Base-by-base conservation (phyloP, 1,140 invertebrate species). In the Diorhabda sublineata region DNA sequence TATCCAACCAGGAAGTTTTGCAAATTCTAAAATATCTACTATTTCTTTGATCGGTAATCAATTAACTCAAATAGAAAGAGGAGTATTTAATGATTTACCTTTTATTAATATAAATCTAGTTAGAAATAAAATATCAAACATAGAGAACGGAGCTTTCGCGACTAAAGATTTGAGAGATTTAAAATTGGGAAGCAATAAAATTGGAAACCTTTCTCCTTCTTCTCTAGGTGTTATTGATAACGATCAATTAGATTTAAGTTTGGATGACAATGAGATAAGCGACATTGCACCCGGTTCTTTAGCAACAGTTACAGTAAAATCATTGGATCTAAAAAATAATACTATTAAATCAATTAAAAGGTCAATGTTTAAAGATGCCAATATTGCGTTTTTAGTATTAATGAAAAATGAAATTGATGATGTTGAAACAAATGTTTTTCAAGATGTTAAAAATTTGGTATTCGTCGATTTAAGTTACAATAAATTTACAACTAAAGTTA, bases 281-380 rank as follows among this genome's bases (percentile, higher is more conserved):
- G 3, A 47, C 8, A 62, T 62, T 11, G 3, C 8, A 44, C 61
- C 61, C 4, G 3, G 26, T 5, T 44, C 61, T 44, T 62, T 62
- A 7, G 9, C 11, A 5, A 9, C 43, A n/a, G 7, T 62, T 44
- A 45, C 5, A 8, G 11, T 62, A 4, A 2, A 44, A 44, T 42
- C n/a, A 44, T 44, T 62, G 5, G 26, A 11, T 44, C 43, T 62
- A 3, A 42, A 44, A 6, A n/a, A 62, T 4, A 62, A 62, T 11
- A 7, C 42, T 45, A 44, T 62, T n/a, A 62, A 42, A 9, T 42
- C 42, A 3, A 62, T 62, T 44, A 62, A 62, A 44, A 62, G 43
- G 5, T 42, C n/a, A 7, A 62, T 45, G 43, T 62, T 62, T 11
- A 44, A n/a, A n/a, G n/a, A 45, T 45, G 61, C 61, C 7, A 9